Conservation (phyloP, 2,888 invertebrate genomes). For the Dromius quadrimaculatus region DNA sequence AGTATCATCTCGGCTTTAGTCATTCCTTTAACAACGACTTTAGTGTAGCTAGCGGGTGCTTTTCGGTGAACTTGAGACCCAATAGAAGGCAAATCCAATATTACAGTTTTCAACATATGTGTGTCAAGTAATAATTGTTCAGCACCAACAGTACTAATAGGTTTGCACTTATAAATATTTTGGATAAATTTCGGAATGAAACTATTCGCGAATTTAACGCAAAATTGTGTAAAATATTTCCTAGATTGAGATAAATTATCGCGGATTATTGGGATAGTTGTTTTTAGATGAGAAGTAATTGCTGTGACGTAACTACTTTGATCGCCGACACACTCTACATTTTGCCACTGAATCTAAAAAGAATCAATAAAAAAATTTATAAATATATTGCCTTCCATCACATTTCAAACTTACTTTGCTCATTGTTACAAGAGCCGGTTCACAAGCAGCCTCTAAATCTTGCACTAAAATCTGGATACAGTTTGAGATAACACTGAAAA, state of each 20-base stretch:
- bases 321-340: slow-evolving; percentile 94
- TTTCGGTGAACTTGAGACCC: slow-evolving; percentile 89
- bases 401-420: slow-evolving; percentile 76
- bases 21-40: slow-evolving; percentile 85
- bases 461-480: slow-evolving; percentile 94
- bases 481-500: slow-evolving; percentile 79
- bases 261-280: slow-evolving; percentile 87
- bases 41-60: slow-evolving; percentile 89
- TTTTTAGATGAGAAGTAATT: slow-evolving; percentile 87
- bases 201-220: slow-evolving; percentile 94
- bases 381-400: background rate
- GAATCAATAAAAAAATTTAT: slow-evolving; percentile 8
- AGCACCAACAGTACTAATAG: slow-evolving; percentile 90
- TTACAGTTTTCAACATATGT: slow-evolving; percentile 92
- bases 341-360: slow-evolving; percentile 87
- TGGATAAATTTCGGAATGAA: slow-evolving; percentile 96
- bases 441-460: slow-evolving; percentile 94
- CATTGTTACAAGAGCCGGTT: slow-evolving; percentile 93
- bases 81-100: slow-evolving; percentile 94
- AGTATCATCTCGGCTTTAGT: slow-evolving; percentile 98
- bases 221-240: slow-evolving; percentile 98
- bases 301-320: slow-evolving; percentile 95
- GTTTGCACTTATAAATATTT: slow-evolving; percentile 90
- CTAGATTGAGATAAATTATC: slow-evolving; percentile 91
- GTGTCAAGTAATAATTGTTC: slow-evolving; percentile 95